Evolutionary conservation across 2,797 vertebrate species (phyloP).

Genomic region (Tokudaia tokunoshimensis): DNA sequence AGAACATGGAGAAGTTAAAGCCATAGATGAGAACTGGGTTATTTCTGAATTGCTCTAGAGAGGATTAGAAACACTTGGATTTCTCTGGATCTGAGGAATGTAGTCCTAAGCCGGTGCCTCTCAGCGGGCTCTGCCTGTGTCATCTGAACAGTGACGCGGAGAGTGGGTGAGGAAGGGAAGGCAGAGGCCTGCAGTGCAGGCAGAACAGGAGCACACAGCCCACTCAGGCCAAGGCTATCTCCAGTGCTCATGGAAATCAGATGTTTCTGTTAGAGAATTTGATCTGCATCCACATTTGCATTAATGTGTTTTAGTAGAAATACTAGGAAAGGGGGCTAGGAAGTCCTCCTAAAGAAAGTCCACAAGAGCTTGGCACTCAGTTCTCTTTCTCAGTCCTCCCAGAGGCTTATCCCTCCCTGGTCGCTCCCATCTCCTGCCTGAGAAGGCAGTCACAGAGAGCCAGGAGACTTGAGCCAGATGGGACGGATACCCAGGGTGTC

Average conservation of each 20-base stretch:
- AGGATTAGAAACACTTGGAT: not conserved
- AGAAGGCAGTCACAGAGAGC: not conserved
- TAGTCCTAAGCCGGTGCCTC: not conserved
- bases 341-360: not conserved
- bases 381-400: not conserved
- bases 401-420: not conserved
- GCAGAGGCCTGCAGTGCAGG: not conserved
- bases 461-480: not conserved
- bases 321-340: not conserved
- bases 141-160: not conserved
- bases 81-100: not conserved
- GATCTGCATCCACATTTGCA: not conserved
- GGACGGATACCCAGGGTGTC: not conserved
- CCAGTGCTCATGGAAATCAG: not conserved
- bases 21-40: not conserved
- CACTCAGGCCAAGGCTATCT: not conserved
- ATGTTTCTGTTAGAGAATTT: not conserved
- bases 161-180: not conserved
- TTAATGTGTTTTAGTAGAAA: not conserved
- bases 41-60: constrained; percentile 25
- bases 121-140: not conserved
- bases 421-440: too few species aligned
- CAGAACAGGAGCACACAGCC: too few species aligned
- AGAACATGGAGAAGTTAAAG: not conserved
- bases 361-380: not conserved